Evolutionary conservation across 2,113 vertebrate species (phyloP), one percentile per base, ranked within the genome.

Genomic region (Cinclus mexicanus): DNA sequence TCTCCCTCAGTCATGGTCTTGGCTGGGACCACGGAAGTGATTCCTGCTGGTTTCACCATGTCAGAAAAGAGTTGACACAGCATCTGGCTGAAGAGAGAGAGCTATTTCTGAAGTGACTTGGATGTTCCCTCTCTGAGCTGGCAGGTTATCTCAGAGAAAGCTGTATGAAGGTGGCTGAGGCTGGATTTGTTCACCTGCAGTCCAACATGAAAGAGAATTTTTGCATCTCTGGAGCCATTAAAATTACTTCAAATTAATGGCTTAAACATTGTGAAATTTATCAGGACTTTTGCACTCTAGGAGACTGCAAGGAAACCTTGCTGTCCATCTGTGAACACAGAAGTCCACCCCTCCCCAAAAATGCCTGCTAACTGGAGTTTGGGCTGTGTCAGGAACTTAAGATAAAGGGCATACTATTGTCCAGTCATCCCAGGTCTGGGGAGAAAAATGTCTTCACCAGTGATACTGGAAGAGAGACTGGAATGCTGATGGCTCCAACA

Each of bases 91-190:
- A 44, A 60, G 49, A 69, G 78, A 18, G 22, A 25, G 50, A 88
- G 82, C 82, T 96, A 50, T 94, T 96, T 90, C 75, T 95, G 88
- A 83, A 79, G 75, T 24, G 31, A 29, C 75, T 90, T 94, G 85
- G 79, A 65, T 88, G 90, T 65, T 83, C 88, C 74, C 5, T 0
- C 69, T 42, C 17, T 19, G n/a, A 88, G 63, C 67, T 94, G 90
- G 67, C 85, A 86, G 20, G 23, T 47, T 88, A 26, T 80, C n/a
- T 46, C 37, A 77, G n/a, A 7, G 35, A 41, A 69, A 77, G 46
- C 37, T 61, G 7, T 21, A 41, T 26, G 55, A 76, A 85, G 71
- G 70, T 86, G 63, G 37, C 55, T 60, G 46, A 61, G 46, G 46
- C n/a, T 75, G 26, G 33, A 49, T 37, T 72, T 77, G 31, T 46